A percentile compares a stretch with the other conserved stretches of the same genome.
phyloP scores from a whole-genome alignment of 2,113 vertebrate genomes.

The Oncorhynchus masou region DNA sequence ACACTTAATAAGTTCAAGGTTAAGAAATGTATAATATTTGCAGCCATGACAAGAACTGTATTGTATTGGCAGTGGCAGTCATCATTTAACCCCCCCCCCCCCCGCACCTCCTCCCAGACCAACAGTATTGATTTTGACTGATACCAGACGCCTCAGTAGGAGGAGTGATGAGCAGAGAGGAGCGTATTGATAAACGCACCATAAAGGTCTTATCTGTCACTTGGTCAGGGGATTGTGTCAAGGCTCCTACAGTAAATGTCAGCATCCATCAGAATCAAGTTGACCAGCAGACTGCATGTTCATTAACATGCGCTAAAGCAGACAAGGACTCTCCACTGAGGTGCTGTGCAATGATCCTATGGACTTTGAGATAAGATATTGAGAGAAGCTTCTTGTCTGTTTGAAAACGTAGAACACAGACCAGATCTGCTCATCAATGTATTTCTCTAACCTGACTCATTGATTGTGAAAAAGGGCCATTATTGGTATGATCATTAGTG shows the following conservation, averaged over 20 bases:
- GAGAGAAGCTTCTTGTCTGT: background rate
- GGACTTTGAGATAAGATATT: background rate
- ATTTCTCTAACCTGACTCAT: background rate
- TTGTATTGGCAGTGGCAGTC: conserved; percentile 24
- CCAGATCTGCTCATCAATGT: background rate
- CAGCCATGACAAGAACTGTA: background rate
- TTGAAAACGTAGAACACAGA: background rate
- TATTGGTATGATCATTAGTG: conserved; percentile 31
- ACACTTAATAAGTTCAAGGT: background rate
- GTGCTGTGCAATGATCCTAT: background rate
- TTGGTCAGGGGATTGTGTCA: conserved; percentile 59
- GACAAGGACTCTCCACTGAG: background rate
- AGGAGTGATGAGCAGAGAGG: conserved; percentile 65
- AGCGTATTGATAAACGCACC: conserved; percentile 64
- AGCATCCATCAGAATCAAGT: conserved; percentile 58
- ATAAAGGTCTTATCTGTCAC: conserved; percentile 66
- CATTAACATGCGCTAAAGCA: conserved; percentile 39
- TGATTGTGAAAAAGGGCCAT: conserved; percentile 8
- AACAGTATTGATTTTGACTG: conserved; percentile 66
- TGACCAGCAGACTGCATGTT: conserved; percentile 44
- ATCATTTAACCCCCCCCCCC: conserved; percentile 26
- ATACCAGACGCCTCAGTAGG: conserved; percentile 63
- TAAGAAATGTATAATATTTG: background rate
- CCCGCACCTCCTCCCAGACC: conserved; percentile 12
- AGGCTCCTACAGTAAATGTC: conserved; percentile 42